These are phyloP conservation scores for Leptarthrus brevirostris DNA, from an alignment of 2,888 invertebrate genomes.

Conservation along the genomic window DNA sequence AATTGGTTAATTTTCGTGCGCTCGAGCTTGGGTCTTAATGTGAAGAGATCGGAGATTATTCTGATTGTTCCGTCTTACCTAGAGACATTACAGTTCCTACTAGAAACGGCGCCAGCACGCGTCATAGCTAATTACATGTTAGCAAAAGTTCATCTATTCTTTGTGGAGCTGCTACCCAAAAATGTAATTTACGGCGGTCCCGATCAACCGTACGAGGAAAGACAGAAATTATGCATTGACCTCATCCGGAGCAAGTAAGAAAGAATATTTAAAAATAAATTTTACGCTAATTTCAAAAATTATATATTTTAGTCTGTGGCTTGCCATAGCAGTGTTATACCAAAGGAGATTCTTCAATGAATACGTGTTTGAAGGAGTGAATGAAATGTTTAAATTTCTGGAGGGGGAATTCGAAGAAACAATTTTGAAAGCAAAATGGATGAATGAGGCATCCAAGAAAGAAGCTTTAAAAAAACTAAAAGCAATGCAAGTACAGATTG, in stretches of 20 bases:
- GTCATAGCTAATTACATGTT: slow-evolving; percentile 39
- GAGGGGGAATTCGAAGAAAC: neutral
- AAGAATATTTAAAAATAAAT: no score
- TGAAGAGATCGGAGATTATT: neutral
- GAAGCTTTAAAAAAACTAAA: slow-evolving; percentile 7
- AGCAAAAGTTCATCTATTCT: slow-evolving; percentile 27
- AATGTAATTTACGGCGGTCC: neutral
- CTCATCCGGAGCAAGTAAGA: slow-evolving; percentile 32
- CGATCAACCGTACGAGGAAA: neutral
- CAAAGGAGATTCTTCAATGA: slow-evolving; percentile 9
- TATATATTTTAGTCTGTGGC: slow-evolving; percentile 23
- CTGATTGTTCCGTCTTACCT: slow-evolving; percentile 19
- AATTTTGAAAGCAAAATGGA: slow-evolving; percentile 7
- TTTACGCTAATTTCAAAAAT: no score
- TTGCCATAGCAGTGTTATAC: slow-evolving; percentile 3
- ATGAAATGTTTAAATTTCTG: neutral
- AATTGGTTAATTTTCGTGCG: slow-evolving; percentile 28
- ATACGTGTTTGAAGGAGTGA: neutral
- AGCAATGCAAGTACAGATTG: slow-evolving; percentile 28
- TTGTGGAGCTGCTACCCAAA: slow-evolving; percentile 13
- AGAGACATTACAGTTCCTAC: neutral
- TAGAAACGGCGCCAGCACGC: neutral
- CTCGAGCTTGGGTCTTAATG: slow-evolving; percentile 24
- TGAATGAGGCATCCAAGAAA: slow-evolving; percentile 7
- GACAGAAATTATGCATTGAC: slow-evolving; percentile 31